phyloP scores from a whole-genome alignment of 30 jellyfish, hydroid and myxozoan genomes.

The Nemopilema nomurai region DNA sequence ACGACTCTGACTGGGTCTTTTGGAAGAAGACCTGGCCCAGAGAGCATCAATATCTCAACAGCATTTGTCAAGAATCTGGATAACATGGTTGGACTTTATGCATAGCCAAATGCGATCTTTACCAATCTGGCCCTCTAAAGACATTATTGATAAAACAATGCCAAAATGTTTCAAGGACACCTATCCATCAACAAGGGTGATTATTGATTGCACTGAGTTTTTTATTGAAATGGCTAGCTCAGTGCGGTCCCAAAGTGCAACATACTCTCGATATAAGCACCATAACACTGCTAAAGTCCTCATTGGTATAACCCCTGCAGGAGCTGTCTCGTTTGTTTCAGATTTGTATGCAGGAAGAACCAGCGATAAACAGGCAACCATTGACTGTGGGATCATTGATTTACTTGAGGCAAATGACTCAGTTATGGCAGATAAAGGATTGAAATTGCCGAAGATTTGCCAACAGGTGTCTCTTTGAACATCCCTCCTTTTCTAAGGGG shows the following conservation, averaged over 20 bases:
- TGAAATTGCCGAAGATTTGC: slow-evolving; percentile 11
- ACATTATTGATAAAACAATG: slow-evolving; percentile 39
- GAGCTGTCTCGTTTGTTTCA: slow-evolving; percentile 18
- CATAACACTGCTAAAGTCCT: slow-evolving; percentile 83
- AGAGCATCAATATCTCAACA: slow-evolving; percentile 32
- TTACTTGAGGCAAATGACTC: slow-evolving; percentile 9
- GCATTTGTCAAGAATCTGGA: slow-evolving; percentile 30
- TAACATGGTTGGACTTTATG: slow-evolving; percentile 52
- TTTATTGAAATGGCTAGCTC: slow-evolving; percentile 74
- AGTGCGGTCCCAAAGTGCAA: slow-evolving; percentile 65
- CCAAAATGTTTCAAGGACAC: slow-evolving; percentile 56
- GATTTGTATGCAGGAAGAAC: slow-evolving; percentile 23
- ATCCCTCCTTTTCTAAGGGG: slow-evolving; percentile 30
- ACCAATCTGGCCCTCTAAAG: slow-evolving; percentile 67
- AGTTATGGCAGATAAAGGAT: slow-evolving; percentile 45
- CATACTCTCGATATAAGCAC: slow-evolving; percentile 54
- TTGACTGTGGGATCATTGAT: background rate
- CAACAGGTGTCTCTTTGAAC: slow-evolving; percentile 2
- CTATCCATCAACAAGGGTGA: slow-evolving; percentile 60
- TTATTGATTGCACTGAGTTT: slow-evolving; percentile 67
- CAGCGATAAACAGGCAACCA: slow-evolving; percentile 13
- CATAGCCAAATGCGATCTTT: slow-evolving; percentile 34
- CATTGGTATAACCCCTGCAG: slow-evolving; percentile 73
- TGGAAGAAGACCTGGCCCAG: slow-evolving; percentile 50
- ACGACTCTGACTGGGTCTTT: slow-evolving; percentile 52